Evolutionary conservation across 2,797 vertebrate species (phyloP), one percentile per base, ranked within the genome.

Genomic region (Coregonus ussuriensis): DNA sequence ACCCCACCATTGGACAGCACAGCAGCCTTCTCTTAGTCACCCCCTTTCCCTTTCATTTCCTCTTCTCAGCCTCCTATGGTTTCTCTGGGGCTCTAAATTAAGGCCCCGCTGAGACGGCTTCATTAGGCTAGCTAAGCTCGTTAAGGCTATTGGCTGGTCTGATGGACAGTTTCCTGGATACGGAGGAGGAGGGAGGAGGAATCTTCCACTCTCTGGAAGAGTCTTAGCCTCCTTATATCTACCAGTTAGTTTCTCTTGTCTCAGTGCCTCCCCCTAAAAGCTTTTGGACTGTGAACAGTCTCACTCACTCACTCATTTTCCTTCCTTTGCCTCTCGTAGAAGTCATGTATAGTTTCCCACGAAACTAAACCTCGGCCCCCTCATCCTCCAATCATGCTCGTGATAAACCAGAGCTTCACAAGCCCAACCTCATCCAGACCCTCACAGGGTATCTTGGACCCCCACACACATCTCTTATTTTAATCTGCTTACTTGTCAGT

Each of bases 311-410:
- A 51, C 53, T 71, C 15, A 14, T 72, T 21, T 41, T 37, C 71
- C 35, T 18, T 29, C 62, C n/a, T 37, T 21, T 73, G 54, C 74
- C 76, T 85, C 72, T 83, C 79, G 87, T 83, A 91, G 90, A 85
- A 85, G 80, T 87, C 37, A 41, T 79, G 65, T 69, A 80, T 75
- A 77, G 79, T 86, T 91, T 92, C 88, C 90, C 89, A 91, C 79
- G 81, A 84, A 90, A 82, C 82, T 82, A 82, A 85, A 85, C 82
- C 81, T 74, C 14, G 13, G 1, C 6, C 35, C 5, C n/a, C 59
- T 25, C 9, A 21, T 63, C 6, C 21, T 13, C 59, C 21, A 29
- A 63, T 29, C 1, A 11, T 3, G 6, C 35, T 37, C 1, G 5
- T 37, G 35, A 29, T 11, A 63, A 21, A 9, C 5, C n/a, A 21